Base-by-base conservation (phyloP, 2,888 invertebrate genomes). In the Dolomedes plantarius region DNA sequence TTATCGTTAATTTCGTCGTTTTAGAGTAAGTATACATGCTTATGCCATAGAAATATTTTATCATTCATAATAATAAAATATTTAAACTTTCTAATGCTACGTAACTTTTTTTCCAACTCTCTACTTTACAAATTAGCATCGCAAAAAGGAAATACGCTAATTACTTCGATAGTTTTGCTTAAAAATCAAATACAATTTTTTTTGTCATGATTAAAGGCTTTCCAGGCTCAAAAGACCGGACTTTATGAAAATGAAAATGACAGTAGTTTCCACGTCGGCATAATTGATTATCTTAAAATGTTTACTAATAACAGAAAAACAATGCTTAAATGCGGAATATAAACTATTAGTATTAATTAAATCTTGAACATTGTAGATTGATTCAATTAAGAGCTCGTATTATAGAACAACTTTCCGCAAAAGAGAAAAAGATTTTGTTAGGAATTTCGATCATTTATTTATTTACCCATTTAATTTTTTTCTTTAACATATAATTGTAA, bases 271-370 rank as follows among this genome's bases (percentile, higher is more conserved):
- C 41, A 69, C 41, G 23, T 69, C 41, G 7, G n/a, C 23, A 28
- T 41, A 41, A 69, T 41, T 69, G 41, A 69, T 69, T 69, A 23
- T 41, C 41, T 13, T 69, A 27, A 41, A 69, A 69, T 69, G 28
- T 23, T 69, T 69, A 28, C 41, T 41, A 41, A 69, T 41, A 41
- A 28, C 27, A 27, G 62, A 74, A 74, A 74, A 74, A 74, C 62
- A 64, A 74, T 23, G 19, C 32, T 71, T 71, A 69, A 39, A 29
- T 28, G 39, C 62, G 11, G 71, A 41, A 28, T 71, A 79, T 79
- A 79, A 71, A 39, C 78, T 64, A 79, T 79, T 79, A 71, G 71
- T 79, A 62, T 62, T 31, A 79, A 79, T 79, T 79, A 79, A 71
- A 72, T 32, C 29, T n/a, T 13, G 28, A 77, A 62, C 50, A 41